Conservation (phyloP, 2,113 vertebrate genomes). For the Ophthalmolycus amberensis region DNA sequence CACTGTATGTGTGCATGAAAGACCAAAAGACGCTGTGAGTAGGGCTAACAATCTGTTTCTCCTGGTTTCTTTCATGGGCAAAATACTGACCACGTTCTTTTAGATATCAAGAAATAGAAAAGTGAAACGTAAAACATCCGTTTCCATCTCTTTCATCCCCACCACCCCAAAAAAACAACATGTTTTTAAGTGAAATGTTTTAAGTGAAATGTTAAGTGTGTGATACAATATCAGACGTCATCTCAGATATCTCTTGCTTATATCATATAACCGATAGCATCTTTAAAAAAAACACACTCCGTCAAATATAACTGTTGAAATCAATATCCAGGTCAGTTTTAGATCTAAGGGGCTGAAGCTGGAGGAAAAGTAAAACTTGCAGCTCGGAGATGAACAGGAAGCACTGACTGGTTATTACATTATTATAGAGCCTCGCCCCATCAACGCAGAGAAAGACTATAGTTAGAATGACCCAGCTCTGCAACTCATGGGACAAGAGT, state of each 20-base stretch:
- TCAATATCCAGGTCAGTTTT: background rate
- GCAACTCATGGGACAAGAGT: slow-evolving; percentile 44
- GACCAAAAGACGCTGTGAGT: background rate
- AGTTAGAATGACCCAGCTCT: slow-evolving; percentile 69
- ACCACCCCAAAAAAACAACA: background rate
- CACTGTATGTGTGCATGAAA: background rate
- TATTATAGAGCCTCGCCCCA: slow-evolving; percentile 54
- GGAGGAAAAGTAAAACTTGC: slow-evolving; percentile 6
- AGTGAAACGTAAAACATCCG: background rate
- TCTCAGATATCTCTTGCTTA: background rate
- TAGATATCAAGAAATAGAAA: background rate
- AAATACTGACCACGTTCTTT: background rate
- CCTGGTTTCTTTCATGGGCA: background rate
- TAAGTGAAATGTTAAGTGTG: background rate
- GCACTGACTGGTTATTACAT: slow-evolving; percentile 41
- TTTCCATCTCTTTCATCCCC: background rate
- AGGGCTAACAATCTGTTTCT: background rate
- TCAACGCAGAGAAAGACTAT: slow-evolving; percentile 58
- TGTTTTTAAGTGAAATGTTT: background rate
- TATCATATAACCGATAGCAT: slow-evolving; percentile 11
- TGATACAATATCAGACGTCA: background rate
- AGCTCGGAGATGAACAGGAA: slow-evolving; percentile 49
- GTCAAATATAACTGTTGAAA: background rate
- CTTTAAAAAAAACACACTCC: background rate
- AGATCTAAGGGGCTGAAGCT: background rate